These are phyloP conservation scores for Hofmannophila pseudospretella DNA, from an alignment of 2,888 invertebrate species.

Conservation along the genomic window DNA sequence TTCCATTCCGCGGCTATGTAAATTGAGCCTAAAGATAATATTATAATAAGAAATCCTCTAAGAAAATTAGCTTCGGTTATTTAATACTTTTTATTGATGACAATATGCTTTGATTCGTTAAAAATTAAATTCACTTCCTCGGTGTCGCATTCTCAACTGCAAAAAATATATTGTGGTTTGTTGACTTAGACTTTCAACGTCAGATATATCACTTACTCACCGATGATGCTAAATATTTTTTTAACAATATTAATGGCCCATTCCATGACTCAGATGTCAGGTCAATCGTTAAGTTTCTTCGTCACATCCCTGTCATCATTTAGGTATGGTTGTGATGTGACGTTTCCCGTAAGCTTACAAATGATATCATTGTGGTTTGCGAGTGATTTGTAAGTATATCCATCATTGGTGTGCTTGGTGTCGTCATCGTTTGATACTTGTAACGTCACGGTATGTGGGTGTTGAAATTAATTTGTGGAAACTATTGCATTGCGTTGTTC, in stretches of 20 bases:
- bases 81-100: too few relatives aligned
- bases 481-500: background rate
- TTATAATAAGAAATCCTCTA: too few relatives aligned
- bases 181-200: too few relatives aligned
- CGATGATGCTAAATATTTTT: background rate
- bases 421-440: slow-evolving; percentile 19
- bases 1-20: too few relatives aligned
- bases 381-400: slow-evolving; percentile 11
- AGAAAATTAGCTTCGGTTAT: too few relatives aligned
- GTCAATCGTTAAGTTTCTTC: background rate
- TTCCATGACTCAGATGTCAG: background rate
- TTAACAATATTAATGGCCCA: background rate
- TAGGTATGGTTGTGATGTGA: slow-evolving; percentile 50
- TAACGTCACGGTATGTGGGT: slow-evolving; percentile 4
- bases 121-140: too few relatives aligned
- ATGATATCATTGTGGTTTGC: slow-evolving; percentile 54
- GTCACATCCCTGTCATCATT: slow-evolving; percentile 39
- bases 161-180: too few relatives aligned
- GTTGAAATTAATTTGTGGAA: background rate
- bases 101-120: too few relatives aligned
- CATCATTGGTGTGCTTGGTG: slow-evolving; percentile 9
- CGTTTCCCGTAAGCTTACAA: slow-evolving; percentile 29
- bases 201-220: slow-evolving; percentile 1
- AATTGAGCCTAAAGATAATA: too few relatives aligned
- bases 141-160: too few relatives aligned